Evolutionary conservation across 2,888 invertebrate genomes (phyloP).

Genomic region (Microchrysa polita): DNA sequence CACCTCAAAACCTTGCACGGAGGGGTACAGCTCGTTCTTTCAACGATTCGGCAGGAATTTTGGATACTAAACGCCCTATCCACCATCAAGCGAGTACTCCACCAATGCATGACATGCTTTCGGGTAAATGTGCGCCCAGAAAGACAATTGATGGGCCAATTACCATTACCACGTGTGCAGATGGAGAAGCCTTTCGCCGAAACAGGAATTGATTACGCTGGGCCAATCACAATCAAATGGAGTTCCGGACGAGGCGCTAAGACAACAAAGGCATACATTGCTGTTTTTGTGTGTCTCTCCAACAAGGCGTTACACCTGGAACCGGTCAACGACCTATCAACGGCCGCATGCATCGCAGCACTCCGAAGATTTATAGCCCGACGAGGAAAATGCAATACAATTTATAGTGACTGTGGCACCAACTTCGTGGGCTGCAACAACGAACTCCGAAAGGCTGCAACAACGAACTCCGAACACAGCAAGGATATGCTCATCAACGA

Average conservation of each 20-base stretch:
- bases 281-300: not conserved
- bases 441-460: not conserved
- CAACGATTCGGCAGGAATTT: too few species aligned
- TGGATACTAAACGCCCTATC: too few species aligned
- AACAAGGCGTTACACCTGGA: not conserved
- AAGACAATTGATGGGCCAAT: not conserved
- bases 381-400: not conserved
- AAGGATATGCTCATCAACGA: not conserved
- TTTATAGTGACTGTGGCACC: too few species aligned
- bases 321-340: not conserved
- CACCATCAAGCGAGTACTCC: too few species aligned
- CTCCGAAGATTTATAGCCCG: not conserved
- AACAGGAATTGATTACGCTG: not conserved
- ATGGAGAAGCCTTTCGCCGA: not conserved
- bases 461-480: not conserved
- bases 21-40: too few species aligned
- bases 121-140: too few species aligned
- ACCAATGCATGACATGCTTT: too few species aligned
- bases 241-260: not conserved
- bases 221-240: not conserved
- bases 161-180: not conserved
- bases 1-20: too few species aligned
- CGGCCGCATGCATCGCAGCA: not conserved
- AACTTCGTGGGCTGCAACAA: not conserved
- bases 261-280: not conserved